Evolutionary conservation across 2,113 vertebrate species (phyloP), one percentile per base, ranked within the genome.

Genomic region (Empidonax traillii): DNA sequence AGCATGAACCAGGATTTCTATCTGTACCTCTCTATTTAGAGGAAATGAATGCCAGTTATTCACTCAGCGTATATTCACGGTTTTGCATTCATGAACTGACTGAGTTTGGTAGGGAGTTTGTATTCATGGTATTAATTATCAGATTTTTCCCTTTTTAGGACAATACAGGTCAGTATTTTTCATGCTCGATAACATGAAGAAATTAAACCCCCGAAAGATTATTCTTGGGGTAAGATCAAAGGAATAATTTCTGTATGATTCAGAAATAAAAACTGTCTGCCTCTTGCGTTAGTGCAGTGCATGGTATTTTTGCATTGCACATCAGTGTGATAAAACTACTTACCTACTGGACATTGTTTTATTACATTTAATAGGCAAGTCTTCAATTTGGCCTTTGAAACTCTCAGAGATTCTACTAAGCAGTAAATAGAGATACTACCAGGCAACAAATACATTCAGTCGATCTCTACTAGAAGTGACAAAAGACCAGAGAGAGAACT

Each of bases 1-100:
- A 71, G 51, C 79, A 93, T 1, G 1, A 95, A 91, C 44, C 78
- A 91, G 75, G 75, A 80, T 90, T 96, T 95, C 96, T 95, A 24
- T 94, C 94, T 94, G 93, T 96, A 92, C 90, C 74, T 94, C 88
- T 96, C 68, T 92, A 87, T 95, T 95, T 83, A 69, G 89, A 95
- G 52, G 93, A 97, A 95, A 93, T 95, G 92, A 96, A 97, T 95
- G 86, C 88, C 61, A 94, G 81, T 96, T 87, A 95, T 92, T 96
- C 94, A 96, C 85, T 83, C 75, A 86, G 75, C 4, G 1, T 82
- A 95, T 80, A 75, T 84, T 89, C 93, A 89, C 37, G 65, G 41
- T 41, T 85, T 85, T 82, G 81, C 85, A 79, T 93, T 95, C 75
- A 47, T 67, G 61, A 87, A 69, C 72, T 76, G 79, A 61, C 85